Base-by-base conservation (phyloP, 2,888 invertebrate species). In the Dolichopus griseipennis region DNA sequence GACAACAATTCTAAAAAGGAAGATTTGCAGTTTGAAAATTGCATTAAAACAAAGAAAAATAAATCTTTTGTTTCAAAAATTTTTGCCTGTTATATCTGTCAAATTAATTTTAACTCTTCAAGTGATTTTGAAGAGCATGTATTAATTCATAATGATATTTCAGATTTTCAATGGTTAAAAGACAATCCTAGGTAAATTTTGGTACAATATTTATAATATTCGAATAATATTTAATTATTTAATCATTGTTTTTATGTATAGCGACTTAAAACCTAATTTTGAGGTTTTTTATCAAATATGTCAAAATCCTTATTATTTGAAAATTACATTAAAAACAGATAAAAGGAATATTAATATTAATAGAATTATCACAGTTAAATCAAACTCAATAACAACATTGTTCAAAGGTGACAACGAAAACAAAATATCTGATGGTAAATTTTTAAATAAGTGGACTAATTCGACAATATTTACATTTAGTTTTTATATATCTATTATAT, bases 311-410 rank as follows among this genome's bases (percentile, higher is more conserved):
- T 78, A 79, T 72, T 75, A 74, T 65, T 76, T 79, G 72, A 75
- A 75, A 10, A 80, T 79, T 68, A 76, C 75, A n/a, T 70, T 79
- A 63, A 72, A 73, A 65, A 75, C 78, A 0, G 18, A 65, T 0
- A 41, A 69, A 0, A 68, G 71, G 9, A 70, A 77, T 69, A 61
- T 80, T 64, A 61, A 76, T 4, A 75, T 79, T 62, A 76, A 78
- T 41, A 79, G 78, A 71, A 75, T 79, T 43, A 76, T 79, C 3
- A 75, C 80, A 67, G 76, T 79, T 22, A 76, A 78, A 72, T 74
- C 76, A 1, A 52, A 52, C 6, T 52, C 52, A 18, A 52, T 52
- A 18, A 52, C 18, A 52, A 52, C 52, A 18, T 6, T 52, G 6
- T 18, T 12, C 1, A 15, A n/a, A 1, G 18, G 2, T 52, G 18